Base-by-base conservation (phyloP, 2,888 invertebrate species). In the Apamea epomidion region DNA sequence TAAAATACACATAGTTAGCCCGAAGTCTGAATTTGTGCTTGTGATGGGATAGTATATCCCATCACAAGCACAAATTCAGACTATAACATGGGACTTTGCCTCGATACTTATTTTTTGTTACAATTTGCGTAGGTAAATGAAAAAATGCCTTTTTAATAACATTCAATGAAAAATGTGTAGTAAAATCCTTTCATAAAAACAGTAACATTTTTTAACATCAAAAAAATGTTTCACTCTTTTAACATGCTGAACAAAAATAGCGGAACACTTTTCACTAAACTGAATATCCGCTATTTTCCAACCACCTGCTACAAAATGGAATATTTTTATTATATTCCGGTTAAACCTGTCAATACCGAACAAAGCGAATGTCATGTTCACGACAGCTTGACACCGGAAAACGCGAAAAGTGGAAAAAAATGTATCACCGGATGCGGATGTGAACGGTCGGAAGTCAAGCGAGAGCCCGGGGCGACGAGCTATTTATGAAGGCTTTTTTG, bases 331-430 rank as follows among this genome's bases (percentile, higher is more conserved):
- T 70, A 48, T 78, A 42, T 71, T 76, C 69, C 25, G 42, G 42
- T 32, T 16, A 68, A 70, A 67, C 42, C 85, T 83, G 80, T 70
- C 88, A 79, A 81, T 78, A 73, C 48, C 68, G 48, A 74, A 84
- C 84, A 83, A 85, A 83, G 75, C 82, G 82, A 89, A 86, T 89
- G 91, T 91, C 92, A 85, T 87, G 88, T 82, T 74, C 84, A 83
- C 80, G 87, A 90, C 90, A 88, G 86, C 37, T 80, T 82, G 91
- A 91, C 91, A 89, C 81, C 78, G 89, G 90, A 91, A 71, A 92
- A 91, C 85, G 86, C 82, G 91, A 90, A 92, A 92, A 93, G 83
- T 91, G 90, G 91, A 93, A 92, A 91, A 88, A 89, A 90, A 86
- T 29, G 4, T 86, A 86, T 82, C 84, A 85, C 85, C 90, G 91